Evolutionary conservation across 2,888 invertebrate genomes (phyloP), one percentile per base, ranked within the genome.

Genomic region (Acrobasis repandana): DNA sequence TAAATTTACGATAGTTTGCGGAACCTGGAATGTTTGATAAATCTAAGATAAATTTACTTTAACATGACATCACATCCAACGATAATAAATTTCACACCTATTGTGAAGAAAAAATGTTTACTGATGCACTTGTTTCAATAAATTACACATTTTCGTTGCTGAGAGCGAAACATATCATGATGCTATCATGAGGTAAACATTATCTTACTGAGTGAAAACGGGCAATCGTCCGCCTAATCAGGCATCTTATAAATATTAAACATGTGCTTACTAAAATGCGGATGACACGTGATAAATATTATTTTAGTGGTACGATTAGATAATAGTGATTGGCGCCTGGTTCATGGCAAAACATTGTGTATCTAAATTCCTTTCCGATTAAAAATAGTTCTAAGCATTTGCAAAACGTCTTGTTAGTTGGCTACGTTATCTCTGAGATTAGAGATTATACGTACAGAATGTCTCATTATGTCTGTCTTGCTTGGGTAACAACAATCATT

Each of bases 281-380:
- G 34, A 33, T 48, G 33, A 48, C 48, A 48, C 16, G 48, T 57
- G 34, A 57, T 48, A 57, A 28, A 43, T 43, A 14, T 43, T 14
- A 57, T 57, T 33, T 57, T 48, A 47, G 34, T 28, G 46, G 34
- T 28, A 4, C 6, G 57, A 57, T 48, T 48, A 57, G 57, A 57
- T 57, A 48, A 48, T 33, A 43, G 9, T 15, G 16, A 57, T 48
- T 47, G 34, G 47, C 57, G 48, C 34, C 11, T 38, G 16, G 16
- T 54, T 54, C 38, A 54, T 38, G 15, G 20, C 8, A 34, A 54
- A 36, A 38, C 38, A 10, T 16, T 38, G 18, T 16, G 18, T 38
- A 54, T 18, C 36, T 54, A 38, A 11, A 38, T 54, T 11, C 15
- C 36, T 34, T 9, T 28, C 8, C 16, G 36, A 38, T 38, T 54